phyloP scores from a whole-genome alignment of 2,888 invertebrate species.

The Nephrotoma flavescens region DNA sequence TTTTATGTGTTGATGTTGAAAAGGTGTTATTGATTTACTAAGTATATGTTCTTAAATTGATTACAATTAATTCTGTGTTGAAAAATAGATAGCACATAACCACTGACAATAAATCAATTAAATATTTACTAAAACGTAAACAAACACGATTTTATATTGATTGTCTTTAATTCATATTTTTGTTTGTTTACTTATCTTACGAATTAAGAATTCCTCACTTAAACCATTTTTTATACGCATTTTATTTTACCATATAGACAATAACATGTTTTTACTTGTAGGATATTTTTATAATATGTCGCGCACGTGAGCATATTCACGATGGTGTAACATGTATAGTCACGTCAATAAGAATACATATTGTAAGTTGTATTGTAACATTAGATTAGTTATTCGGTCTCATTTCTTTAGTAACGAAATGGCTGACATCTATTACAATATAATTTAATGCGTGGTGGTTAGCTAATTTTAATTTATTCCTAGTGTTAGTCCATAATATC shows the following conservation, averaged over 20 bases:
- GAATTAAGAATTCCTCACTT: background rate
- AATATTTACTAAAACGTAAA: background rate
- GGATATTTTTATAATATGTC: no score
- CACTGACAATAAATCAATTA: background rate
- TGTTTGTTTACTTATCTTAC: background rate
- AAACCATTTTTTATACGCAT: background rate
- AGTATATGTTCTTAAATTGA: background rate
- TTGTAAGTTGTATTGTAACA: background rate
- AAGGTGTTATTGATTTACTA: background rate
- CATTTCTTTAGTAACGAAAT: no score
- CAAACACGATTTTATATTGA: background rate
- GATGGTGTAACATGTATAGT: no score
- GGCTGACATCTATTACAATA: background rate
- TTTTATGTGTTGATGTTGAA: background rate
- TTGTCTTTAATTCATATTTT: background rate
- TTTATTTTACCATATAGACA: no score
- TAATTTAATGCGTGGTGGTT: background rate
- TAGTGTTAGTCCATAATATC: background rate
- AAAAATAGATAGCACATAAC: background rate
- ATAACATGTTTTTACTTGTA: no score
- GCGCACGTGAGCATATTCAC: no score
- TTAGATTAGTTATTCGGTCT: background rate
- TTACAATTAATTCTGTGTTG: background rate
- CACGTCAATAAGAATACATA: no score
- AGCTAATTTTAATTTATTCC: no score